These are phyloP conservation scores for Mechanitis mazaeus DNA, from an alignment of 2,888 invertebrate genomes.

Conservation along the genomic window DNA sequence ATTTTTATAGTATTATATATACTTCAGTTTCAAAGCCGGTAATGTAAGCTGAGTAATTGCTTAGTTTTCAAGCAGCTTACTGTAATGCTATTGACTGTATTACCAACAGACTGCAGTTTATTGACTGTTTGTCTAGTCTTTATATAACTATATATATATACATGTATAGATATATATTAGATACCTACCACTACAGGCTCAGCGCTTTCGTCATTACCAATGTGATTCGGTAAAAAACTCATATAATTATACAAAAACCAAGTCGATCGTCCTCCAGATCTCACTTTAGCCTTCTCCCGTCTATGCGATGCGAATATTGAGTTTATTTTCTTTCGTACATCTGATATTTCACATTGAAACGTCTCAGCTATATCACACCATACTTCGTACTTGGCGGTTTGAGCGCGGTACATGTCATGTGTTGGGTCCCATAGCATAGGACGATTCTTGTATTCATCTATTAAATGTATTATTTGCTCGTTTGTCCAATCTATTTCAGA, in stretches of 20 bases:
- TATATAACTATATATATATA: background rate
- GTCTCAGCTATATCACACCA: conserved; percentile 52
- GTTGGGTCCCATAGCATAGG: conserved; percentile 55
- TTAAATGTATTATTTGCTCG: conserved; percentile 45
- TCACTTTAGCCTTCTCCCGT: conserved; percentile 57
- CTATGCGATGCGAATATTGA: conserved; percentile 65
- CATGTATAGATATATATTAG: too few species aligned
- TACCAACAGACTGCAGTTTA: background rate
- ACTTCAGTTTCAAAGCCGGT: background rate
- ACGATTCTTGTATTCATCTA: conserved; percentile 48
- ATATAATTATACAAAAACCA: conserved; percentile 62
- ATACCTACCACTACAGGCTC: conserved; percentile 5
- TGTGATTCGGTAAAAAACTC: conserved; percentile 53
- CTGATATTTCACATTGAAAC: conserved; percentile 56
- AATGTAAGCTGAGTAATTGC: conserved; percentile 1
- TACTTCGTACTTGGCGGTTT: conserved; percentile 54
- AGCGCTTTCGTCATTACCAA: conserved; percentile 32
- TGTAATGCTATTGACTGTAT: background rate
- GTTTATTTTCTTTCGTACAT: conserved; percentile 61
- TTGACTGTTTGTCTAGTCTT: background rate
- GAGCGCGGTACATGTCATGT: conserved; percentile 48
- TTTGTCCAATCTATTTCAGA: conserved; percentile 56
- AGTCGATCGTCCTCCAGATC: conserved; percentile 45
- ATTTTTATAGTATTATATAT: too few species aligned
- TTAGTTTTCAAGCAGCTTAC: conserved; percentile 8